These are phyloP conservation scores for Dendroctonus ponderosae DNA, from an alignment of 1,140 invertebrate genomes.

Conservation along the genomic window DNA sequence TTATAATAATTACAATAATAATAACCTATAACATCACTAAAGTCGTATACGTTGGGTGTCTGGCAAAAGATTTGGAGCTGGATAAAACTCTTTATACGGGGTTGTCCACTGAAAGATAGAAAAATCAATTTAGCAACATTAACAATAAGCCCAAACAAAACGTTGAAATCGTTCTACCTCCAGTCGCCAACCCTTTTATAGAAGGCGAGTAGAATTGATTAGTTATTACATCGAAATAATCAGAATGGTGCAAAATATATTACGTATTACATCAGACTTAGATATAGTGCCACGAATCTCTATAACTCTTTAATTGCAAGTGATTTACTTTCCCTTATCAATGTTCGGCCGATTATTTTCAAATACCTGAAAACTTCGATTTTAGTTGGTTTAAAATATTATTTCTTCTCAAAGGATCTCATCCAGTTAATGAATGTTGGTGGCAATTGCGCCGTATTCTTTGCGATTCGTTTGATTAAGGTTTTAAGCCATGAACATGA, in stretches of 20 bases:
- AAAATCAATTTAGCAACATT: slow-evolving; percentile 30
- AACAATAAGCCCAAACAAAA: slow-evolving; percentile 27
- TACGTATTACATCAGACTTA: neutral
- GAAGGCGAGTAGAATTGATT: slow-evolving; percentile 19
- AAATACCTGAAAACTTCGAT: too few species aligned
- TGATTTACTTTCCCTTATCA: neutral
- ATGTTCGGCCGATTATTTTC: too few species aligned
- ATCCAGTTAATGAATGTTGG: too few species aligned
- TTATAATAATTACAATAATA: slow-evolving; percentile 41
- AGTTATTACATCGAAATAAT: slow-evolving; percentile 30
- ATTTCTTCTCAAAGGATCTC: too few species aligned
- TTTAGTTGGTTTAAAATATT: too few species aligned
- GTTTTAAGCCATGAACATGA: too few species aligned
- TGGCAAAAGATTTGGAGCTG: slow-evolving; percentile 22
- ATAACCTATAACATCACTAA: slow-evolving; percentile 48
- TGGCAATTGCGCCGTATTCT: too few species aligned
- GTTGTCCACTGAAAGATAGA: slow-evolving; percentile 7
- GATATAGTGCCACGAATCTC: neutral
- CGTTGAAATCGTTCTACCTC: slow-evolving; percentile 10
- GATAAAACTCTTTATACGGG: slow-evolving; percentile 9
- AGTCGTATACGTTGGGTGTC: slow-evolving; percentile 45
- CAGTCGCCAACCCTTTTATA: slow-evolving; percentile 4
- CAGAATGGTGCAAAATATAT: slow-evolving; percentile 18
- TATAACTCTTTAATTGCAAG: neutral
- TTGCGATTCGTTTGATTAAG: too few species aligned